A percentile compares a stretch with the other conserved stretches of the same genome.
phyloP scores from a whole-genome alignment of 2,797 vertebrate species.

The Australoheros facetus region DNA sequence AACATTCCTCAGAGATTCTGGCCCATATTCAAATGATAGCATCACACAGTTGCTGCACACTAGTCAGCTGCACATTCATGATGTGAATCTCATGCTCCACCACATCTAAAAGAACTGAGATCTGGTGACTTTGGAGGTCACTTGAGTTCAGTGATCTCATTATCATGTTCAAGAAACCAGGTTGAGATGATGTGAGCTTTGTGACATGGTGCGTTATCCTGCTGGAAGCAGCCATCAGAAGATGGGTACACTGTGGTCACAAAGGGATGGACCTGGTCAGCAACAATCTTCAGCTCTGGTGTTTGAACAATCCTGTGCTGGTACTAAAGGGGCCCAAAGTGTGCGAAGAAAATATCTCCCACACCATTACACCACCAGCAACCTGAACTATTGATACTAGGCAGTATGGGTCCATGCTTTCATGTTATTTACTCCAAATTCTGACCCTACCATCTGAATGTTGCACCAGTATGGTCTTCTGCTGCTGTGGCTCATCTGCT shows the following conservation, averaged over 20 bases:
- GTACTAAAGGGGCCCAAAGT: neutral
- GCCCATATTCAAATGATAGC: neutral
- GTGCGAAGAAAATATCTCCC: neutral
- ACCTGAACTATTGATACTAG: neutral
- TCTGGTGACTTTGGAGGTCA: neutral
- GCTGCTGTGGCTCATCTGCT: neutral
- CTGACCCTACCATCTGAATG: neutral
- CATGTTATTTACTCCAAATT: neutral
- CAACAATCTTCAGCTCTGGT: neutral
- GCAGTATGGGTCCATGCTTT: neutral
- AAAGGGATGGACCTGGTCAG: neutral
- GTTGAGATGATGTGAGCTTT: neutral
- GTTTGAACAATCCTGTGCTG: neutral
- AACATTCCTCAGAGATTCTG: slow-evolving; percentile 1
- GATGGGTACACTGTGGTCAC: too few species aligned
- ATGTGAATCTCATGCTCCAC: neutral
- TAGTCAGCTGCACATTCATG: neutral
- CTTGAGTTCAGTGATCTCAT: neutral
- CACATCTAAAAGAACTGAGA: neutral
- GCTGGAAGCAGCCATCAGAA: too few species aligned
- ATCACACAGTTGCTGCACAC: neutral
- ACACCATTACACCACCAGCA: neutral
- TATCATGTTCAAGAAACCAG: neutral
- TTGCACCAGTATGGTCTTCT: neutral
- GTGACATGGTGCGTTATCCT: too few species aligned